A percentile compares a stretch with the other conserved stretches of the same genome.
Conservation (phyloP, 2,113 vertebrate genomes). For the Petrocephalus zakoni region DNA sequence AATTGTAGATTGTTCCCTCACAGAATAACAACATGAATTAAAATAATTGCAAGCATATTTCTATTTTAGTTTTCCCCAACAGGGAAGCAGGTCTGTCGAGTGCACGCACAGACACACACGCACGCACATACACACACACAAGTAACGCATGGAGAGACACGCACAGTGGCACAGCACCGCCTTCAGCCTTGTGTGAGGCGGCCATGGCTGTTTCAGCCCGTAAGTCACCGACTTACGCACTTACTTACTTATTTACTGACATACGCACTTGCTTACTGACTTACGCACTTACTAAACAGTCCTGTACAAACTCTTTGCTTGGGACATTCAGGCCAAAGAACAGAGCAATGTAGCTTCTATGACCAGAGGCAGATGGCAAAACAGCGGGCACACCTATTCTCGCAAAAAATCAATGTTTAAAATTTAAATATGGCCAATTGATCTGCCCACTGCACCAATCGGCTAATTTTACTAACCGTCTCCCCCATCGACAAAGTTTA, state of each 20-base stretch:
- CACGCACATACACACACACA: not conserved
- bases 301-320: not conserved
- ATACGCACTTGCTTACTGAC: not conserved
- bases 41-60: not conserved
- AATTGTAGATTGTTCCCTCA: not conserved
- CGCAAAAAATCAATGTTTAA: not conserved
- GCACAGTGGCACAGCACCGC: not conserved
- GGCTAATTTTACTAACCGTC: not conserved
- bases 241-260: no score
- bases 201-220: not conserved
- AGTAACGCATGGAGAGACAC: not conserved
- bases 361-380: not conserved
- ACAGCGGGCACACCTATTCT: not conserved
- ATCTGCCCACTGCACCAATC: not conserved
- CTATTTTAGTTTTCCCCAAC: not conserved
- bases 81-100: not conserved
- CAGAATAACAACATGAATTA: not conserved
- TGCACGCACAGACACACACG: not conserved
- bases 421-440: not conserved
- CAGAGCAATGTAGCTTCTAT: not conserved
- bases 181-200: not conserved
- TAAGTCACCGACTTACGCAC: not conserved
- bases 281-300: not conserved
- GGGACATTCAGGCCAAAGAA: not conserved
- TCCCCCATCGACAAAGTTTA: not conserved